phyloP scores from a whole-genome alignment of 2,797 vertebrate genomes.

The Liparis tanakae region DNA sequence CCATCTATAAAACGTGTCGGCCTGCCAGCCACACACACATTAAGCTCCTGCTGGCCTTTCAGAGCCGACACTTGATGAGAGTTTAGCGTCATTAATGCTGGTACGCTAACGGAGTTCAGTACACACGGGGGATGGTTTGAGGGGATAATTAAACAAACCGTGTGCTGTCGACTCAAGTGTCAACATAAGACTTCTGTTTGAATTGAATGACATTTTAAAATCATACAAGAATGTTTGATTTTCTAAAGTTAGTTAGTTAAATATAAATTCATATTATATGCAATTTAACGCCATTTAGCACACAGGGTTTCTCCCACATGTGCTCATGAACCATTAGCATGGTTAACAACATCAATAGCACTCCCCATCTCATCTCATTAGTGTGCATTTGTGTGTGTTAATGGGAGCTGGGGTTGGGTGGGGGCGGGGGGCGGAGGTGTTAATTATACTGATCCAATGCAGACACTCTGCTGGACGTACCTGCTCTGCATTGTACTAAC shows the following conservation, averaged over 20 bases:
- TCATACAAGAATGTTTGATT: not conserved
- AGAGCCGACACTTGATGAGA: slow-evolving; percentile 28
- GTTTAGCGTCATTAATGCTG: slow-evolving; percentile 35
- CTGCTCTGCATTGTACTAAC: slow-evolving; percentile 62
- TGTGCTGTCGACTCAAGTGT: not conserved
- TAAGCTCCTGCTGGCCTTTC: slow-evolving; percentile 33
- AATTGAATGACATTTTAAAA: slow-evolving; percentile 7
- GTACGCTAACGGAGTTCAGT: slow-evolving; percentile 34
- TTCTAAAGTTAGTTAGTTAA: not conserved
- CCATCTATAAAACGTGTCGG: slow-evolving; percentile 50
- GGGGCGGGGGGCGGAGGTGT: slow-evolving; percentile 15
- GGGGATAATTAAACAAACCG: slow-evolving; percentile 7
- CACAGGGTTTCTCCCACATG: not conserved
- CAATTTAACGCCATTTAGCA: slow-evolving; percentile 16
- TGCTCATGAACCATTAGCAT: slow-evolving; percentile 51
- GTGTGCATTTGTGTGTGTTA: slow-evolving; percentile 49
- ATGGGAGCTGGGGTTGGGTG: slow-evolving; percentile 16
- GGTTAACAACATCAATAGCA: slow-evolving; percentile 27
- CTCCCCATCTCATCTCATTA: slow-evolving; percentile 21
- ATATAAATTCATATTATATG: not conserved
- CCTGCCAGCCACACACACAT: slow-evolving; percentile 36
- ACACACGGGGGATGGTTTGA: slow-evolving; percentile 1
- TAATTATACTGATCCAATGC: slow-evolving; percentile 58
- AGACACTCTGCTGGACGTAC: slow-evolving; percentile 59
- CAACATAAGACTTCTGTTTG: slow-evolving; percentile 11